Conservation (phyloP, 2,888 invertebrate genomes). For the Cheilosia pagana region DNA sequence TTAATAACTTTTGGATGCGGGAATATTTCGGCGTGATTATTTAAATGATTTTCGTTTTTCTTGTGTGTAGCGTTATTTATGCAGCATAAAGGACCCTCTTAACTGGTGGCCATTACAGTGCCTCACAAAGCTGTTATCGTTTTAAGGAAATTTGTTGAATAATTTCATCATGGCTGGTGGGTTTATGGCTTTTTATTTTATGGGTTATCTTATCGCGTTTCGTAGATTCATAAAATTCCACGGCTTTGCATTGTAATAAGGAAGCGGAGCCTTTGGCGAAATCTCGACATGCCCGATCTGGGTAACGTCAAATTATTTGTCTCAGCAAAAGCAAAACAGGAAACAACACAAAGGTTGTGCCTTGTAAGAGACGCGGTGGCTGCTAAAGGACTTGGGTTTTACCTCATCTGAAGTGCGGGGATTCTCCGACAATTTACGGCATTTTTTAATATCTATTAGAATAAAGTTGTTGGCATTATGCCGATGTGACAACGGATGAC, state of each 20-base stretch:
- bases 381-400: too few species aligned
- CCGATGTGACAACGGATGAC: neutral
- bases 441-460: neutral
- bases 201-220: slow-evolving; percentile 29
- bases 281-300: slow-evolving; percentile 16
- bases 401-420: neutral
- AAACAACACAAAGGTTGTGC: neutral
- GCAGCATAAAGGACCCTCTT: slow-evolving; percentile 18
- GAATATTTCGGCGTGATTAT: slow-evolving; percentile 16
- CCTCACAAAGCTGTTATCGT: slow-evolving; percentile 39
- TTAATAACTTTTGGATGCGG: slow-evolving; percentile 52
- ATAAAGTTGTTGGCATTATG: too few species aligned
- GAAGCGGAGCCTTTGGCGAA: slow-evolving; percentile 4
- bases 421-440: neutral
- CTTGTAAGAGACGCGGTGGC: too few species aligned
- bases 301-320: slow-evolving; percentile 31
- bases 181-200: slow-evolving; percentile 39
- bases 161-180: slow-evolving; percentile 40
- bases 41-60: slow-evolving; percentile 9
- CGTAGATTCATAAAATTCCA: slow-evolving; percentile 8
- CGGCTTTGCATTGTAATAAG: slow-evolving; percentile 14
- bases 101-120: slow-evolving; percentile 24
- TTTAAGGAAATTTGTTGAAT: slow-evolving; percentile 38
- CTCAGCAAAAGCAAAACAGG: neutral
- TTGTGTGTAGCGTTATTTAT: slow-evolving; percentile 22